Percentiles rank a stretch among this genome's conserved stretches.
Evolutionary conservation across 2,113 vertebrate genomes (phyloP).

Genomic region (Talpa occidentalis): DNA sequence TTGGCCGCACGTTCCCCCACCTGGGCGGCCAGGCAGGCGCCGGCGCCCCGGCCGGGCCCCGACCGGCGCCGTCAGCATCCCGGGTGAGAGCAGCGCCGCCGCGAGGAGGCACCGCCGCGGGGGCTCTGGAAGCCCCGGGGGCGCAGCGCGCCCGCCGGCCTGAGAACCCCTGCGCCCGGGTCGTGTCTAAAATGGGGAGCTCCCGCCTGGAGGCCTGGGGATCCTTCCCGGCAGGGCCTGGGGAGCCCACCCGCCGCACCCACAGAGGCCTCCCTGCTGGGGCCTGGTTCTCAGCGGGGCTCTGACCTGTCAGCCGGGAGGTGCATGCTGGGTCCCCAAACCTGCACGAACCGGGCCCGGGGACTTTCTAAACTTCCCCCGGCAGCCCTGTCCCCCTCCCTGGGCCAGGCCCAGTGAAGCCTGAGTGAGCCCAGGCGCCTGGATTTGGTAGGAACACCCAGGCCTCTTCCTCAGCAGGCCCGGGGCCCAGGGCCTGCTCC

Average conservation of each 20-base stretch:
- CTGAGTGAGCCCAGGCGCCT: background rate
- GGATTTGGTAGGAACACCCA: too few relatives aligned
- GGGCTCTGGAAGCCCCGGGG: background rate
- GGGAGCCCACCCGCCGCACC: background rate
- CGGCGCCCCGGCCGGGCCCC: background rate
- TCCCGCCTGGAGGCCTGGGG: background rate
- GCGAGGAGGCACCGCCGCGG: background rate
- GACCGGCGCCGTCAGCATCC: background rate
- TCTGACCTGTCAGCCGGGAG: background rate
- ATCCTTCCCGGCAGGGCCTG: background rate
- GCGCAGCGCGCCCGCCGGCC: background rate
- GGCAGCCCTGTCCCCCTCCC: too few relatives aligned
- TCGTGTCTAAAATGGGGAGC: background rate
- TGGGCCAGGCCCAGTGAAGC: background rate
- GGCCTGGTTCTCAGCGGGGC: background rate
- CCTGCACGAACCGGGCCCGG: background rate
- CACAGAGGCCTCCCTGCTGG: background rate
- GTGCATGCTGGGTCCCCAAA: background rate
- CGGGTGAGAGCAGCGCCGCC: background rate
- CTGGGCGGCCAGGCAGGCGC: background rate
- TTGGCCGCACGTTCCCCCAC: conserved; percentile 24
- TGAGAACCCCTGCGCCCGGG: background rate
- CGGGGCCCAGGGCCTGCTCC: background rate
- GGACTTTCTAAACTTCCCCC: background rate
- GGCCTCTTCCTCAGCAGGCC: background rate